Conservation (phyloP, 2,888 invertebrate genomes). For the Sialis lutaria region DNA sequence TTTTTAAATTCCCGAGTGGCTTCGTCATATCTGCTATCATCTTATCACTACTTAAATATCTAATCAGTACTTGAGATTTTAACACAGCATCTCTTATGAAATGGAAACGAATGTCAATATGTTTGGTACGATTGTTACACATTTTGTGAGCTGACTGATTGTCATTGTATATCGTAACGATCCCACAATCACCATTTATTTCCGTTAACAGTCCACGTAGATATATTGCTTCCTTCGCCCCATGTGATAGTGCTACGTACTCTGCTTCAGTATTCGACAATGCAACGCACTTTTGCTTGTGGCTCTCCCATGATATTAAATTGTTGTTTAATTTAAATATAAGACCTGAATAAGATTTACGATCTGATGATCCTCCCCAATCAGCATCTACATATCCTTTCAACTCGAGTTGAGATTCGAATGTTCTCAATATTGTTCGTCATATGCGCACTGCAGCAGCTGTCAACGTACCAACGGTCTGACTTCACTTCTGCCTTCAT, state of each 20-base stretch:
- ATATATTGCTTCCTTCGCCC: conserved; percentile 11
- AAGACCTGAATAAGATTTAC: conserved; percentile 12
- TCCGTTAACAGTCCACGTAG: background rate
- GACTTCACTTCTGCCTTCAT: no score
- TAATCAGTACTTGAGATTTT: background rate
- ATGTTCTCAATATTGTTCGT: no score
- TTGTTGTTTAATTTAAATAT: conserved; percentile 8
- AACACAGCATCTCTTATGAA: background rate
- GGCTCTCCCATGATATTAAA: conserved; percentile 10
- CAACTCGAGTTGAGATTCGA: no score
- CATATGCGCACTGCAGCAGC: no score
- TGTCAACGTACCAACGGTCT: no score
- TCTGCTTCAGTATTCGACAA: conserved; percentile 12
- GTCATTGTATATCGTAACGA: background rate
- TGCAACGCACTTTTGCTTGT: conserved; percentile 12
- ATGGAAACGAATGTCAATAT: background rate
- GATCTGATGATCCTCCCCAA: conserved; percentile 9
- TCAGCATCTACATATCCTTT: conserved; percentile 16
- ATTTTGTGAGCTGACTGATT: background rate
- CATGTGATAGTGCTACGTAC: conserved; percentile 10
- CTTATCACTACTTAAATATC: background rate
- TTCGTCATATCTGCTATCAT: background rate
- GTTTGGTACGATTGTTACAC: background rate
- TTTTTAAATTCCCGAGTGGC: no score
- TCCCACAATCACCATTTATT: background rate